Evolutionary conservation across 2,797 vertebrate genomes (phyloP).

Genomic region (Gallinago nigripennis): DNA sequence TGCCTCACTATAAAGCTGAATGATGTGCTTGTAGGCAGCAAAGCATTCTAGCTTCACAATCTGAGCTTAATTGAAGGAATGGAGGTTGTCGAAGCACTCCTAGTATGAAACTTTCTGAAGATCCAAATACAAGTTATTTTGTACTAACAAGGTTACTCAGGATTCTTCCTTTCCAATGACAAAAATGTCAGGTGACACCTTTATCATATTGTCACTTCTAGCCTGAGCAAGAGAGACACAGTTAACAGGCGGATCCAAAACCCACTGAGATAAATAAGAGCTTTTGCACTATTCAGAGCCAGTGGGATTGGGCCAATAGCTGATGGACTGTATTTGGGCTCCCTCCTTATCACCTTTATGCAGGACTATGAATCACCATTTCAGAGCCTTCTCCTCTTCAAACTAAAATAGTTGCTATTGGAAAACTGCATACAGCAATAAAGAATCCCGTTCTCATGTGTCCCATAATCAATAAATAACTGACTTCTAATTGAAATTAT

Average conservation of each 20-base stretch:
- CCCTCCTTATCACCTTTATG: not conserved
- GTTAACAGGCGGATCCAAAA: not conserved
- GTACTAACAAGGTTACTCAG: not conserved
- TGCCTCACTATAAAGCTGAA: not conserved
- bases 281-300: not conserved
- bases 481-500: constrained; percentile 21
- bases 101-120: not conserved
- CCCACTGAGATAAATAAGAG: not conserved
- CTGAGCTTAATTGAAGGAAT: not conserved
- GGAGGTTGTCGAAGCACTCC: not conserved
- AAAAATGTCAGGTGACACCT: not conserved
- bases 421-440: not conserved
- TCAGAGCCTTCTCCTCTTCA: not conserved
- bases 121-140: not conserved
- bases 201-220: not conserved
- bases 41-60: not conserved
- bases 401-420: not conserved
- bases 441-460: not conserved
- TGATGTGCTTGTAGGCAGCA: not conserved
- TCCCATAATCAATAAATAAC: constrained; percentile 7
- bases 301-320: not conserved
- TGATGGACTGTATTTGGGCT: not conserved
- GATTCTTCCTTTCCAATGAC: not conserved
- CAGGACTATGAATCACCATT: not conserved
- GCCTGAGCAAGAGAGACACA: not conserved